These are phyloP conservation scores for Porites divaricata DNA, from an alignment of 92 coral and sea anemone genomes.

Conservation along the genomic window DNA sequence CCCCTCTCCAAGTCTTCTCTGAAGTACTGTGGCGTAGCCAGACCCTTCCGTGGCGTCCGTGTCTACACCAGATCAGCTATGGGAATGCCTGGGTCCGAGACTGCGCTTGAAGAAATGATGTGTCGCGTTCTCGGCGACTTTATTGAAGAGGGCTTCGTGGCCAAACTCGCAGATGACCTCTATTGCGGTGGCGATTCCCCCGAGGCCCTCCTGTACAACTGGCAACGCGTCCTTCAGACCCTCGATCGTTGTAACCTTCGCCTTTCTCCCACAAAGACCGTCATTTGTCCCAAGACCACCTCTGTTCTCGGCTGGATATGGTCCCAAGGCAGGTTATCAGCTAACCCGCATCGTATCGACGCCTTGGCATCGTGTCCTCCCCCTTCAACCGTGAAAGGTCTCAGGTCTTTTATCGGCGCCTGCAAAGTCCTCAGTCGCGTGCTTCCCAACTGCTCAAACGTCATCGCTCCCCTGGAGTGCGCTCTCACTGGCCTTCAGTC, in stretches of 20 bases:
- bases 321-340: too few relatives aligned
- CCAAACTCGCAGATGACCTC: slow-evolving; percentile 72
- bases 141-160: slow-evolving; percentile 31
- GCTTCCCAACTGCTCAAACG: slow-evolving; percentile 49
- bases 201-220: slow-evolving; percentile 41
- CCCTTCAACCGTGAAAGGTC: slow-evolving; percentile 45
- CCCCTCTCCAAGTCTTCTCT: too few relatives aligned
- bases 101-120: too few relatives aligned
- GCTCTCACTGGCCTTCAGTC: slow-evolving; percentile 54
- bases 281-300: slow-evolving; percentile 57
- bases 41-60: too few relatives aligned
- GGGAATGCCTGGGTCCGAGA: too few relatives aligned
- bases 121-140: too few relatives aligned
- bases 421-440: slow-evolving; percentile 45
- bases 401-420: slow-evolving; percentile 54
- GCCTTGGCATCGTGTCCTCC: slow-evolving; percentile 52
- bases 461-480: slow-evolving; percentile 39
- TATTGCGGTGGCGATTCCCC: slow-evolving; percentile 67
- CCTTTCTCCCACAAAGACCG: slow-evolving; percentile 56
- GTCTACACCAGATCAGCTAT: too few relatives aligned
- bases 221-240: slow-evolving; percentile 54
- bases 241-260: slow-evolving; percentile 60
- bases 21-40: too few relatives aligned
- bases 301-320: too few relatives aligned
- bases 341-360: slow-evolving; percentile 61